Percentiles rank a stretch among this genome's conserved stretches.
phyloP scores from a whole-genome alignment of 2,113 vertebrate species.

The Catagonus wagneri region DNA sequence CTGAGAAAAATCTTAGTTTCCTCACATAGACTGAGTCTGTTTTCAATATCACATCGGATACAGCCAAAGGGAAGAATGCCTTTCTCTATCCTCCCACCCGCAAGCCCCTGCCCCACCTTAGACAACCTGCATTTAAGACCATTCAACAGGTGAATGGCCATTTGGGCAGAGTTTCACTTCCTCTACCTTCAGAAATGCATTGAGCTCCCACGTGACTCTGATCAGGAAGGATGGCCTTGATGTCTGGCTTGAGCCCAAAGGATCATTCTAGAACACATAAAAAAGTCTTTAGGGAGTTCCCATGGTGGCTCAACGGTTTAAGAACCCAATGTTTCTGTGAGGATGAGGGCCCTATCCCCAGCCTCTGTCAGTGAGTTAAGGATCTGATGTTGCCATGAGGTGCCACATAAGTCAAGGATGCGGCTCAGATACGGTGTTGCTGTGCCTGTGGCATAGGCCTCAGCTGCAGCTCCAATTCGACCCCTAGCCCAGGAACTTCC shows the following conservation, averaged over 20 bases:
- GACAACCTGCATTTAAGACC: background rate
- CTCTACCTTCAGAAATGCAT: conserved; percentile 28
- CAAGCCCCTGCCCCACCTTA: background rate
- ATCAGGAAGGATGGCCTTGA: background rate
- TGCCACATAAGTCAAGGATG: too few species aligned
- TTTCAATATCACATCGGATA: background rate
- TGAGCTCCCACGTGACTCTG: background rate
- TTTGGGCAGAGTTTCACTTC: conserved; percentile 19
- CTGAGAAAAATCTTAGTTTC: conserved; percentile 46
- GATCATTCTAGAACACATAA: conserved; percentile 30
- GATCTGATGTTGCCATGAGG: too few species aligned
- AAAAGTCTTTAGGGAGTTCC: too few species aligned
- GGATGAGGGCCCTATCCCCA: too few species aligned
- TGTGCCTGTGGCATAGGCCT: too few species aligned
- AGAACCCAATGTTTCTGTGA: too few species aligned
- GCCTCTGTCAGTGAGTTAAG: too few species aligned
- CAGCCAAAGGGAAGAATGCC: background rate
- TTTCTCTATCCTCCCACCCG: background rate
- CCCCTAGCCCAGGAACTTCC: too few species aligned
- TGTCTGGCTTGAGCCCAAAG: background rate
- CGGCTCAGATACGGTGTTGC: too few species aligned
- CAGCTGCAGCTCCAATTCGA: too few species aligned
- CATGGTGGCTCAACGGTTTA: too few species aligned
- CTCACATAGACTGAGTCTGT: conserved; percentile 13
- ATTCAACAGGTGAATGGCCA: background rate